A percentile compares a stretch with the other conserved stretches of the same genome.
Evolutionary conservation across 30 jellyfish, hydroid and myxozoan genomes (phyloP).

Genomic region (Hydractinia echinata): DNA sequence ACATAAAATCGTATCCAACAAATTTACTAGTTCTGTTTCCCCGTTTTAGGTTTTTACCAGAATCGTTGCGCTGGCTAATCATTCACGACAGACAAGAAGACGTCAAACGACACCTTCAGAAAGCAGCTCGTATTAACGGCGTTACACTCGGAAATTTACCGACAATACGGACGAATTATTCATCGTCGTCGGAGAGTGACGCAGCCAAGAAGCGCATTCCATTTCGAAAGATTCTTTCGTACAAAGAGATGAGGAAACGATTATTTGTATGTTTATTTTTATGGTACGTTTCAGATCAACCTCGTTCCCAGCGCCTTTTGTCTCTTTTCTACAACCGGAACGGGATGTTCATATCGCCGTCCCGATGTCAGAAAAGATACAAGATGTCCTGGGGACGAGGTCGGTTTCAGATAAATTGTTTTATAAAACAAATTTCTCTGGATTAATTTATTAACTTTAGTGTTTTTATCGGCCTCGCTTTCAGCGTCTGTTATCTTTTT

Average conservation of each 20-base stretch:
- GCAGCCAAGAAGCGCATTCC: neutral
- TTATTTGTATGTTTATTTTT: neutral
- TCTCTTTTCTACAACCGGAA: too few relatives aligned
- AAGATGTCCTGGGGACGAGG: too few relatives aligned
- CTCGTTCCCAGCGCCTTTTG: too few relatives aligned
- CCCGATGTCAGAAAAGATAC: too few relatives aligned
- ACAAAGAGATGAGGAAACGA: slow-evolving; percentile 1
- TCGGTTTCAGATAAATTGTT: too few relatives aligned
- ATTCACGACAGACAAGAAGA: slow-evolving; percentile 7
- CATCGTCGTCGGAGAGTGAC: neutral
- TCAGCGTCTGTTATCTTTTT: too few relatives aligned
- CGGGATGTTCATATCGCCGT: too few relatives aligned
- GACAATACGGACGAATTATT: neutral
- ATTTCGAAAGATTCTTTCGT: neutral
- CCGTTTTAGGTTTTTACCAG: slow-evolving; percentile 7
- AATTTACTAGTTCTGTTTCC: neutral
- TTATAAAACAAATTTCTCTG: too few relatives aligned
- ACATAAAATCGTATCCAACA: neutral
- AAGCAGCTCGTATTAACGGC: slow-evolving; percentile 15
- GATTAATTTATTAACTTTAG: too few relatives aligned
- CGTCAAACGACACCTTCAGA: neutral
- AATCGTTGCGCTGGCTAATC: slow-evolving; percentile 13
- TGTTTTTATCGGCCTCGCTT: too few relatives aligned
- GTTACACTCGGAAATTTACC: neutral
- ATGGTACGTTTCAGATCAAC: neutral